Evolutionary conservation across 2,797 vertebrate species (phyloP), one percentile per base, ranked within the genome.

Genomic region (Anguilla obscura): DNA sequence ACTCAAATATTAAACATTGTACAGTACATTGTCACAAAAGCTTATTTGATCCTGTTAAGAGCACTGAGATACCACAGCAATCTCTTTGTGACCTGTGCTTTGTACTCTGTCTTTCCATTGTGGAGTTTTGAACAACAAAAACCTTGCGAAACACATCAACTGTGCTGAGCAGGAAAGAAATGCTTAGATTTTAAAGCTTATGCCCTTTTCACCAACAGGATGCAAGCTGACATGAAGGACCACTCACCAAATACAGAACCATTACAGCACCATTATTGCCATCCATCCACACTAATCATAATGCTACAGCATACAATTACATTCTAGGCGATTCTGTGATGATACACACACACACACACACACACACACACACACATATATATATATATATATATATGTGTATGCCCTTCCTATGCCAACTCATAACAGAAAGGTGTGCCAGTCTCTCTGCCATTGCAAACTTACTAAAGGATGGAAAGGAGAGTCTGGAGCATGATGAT

Each of bases 1-100:
- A 33, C 69, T 74, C 27, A 74, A 74, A 74, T 74, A 74, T 74
- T 27, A 74, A 74, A 36, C 69, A 74, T 33, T 74, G 40, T 45
- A 45, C 40, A 45, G 69, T 14, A 36, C 30, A 18, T 74, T 27
- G 27, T 16, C 69, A 74, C 30, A 36, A 16, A 30, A 74, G 69
- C 69, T 36, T 74, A 21, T 74, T 33, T 74, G 21, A 74, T 74
- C 69, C 30, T 10, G 27, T 36, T 74, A 36, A 74, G 69, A 74
- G 69, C 30, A 74, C 10, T 74, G 69, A 74, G 69, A 74, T 74
- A 36, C 30, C 10, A 33, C 7, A 33, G 69, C 33, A 27, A 74
- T 33, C 69, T 36, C 30, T 9, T 66, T 66, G 69, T 74, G 30
- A 74, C 69, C 69, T 74, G 8, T 36, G 9, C 69, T 74, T 74